phyloP scores from a whole-genome alignment of 2,797 vertebrate genomes.

The Pampus argenteus region DNA sequence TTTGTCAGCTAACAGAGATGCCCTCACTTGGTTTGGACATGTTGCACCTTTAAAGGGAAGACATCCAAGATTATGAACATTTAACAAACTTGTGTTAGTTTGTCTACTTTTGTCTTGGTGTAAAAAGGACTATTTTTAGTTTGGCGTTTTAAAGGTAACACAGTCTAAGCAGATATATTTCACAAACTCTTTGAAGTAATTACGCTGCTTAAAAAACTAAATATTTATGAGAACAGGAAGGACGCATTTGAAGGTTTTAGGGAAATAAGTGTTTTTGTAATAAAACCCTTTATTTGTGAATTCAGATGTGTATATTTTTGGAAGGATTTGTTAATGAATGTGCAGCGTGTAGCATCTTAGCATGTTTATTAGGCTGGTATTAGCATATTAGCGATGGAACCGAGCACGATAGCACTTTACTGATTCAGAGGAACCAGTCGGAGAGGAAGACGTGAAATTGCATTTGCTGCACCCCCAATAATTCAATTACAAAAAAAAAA shows the following conservation, averaged over 20 bases:
- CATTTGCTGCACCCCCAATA: constrained; percentile 5
- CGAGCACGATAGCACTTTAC: constrained; percentile 60
- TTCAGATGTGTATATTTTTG: constrained; percentile 26
- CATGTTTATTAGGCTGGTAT: constrained; percentile 25
- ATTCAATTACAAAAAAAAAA: constrained; percentile 23
- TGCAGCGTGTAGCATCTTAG: neutral
- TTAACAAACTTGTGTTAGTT: constrained; percentile 1
- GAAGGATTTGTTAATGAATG: constrained; percentile 21
- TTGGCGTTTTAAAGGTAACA: neutral
- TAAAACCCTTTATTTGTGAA: constrained; percentile 20
- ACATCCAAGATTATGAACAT: neutral
- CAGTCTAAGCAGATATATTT: neutral
- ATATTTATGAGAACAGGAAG: neutral
- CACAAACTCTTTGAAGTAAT: too few species aligned
- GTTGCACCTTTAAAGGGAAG: too few species aligned
- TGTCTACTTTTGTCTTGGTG: neutral
- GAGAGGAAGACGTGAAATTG: constrained; percentile 13
- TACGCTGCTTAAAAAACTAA: constrained; percentile 17
- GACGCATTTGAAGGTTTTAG: neutral
- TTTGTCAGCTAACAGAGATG: too few species aligned
- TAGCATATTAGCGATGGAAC: constrained; percentile 25
- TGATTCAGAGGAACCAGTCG: constrained; percentile 11
- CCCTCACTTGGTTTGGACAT: too few species aligned
- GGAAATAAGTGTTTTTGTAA: constrained; percentile 14
- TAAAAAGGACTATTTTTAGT: neutral